These are phyloP conservation scores for Lophius americanus DNA, from an alignment of 2,797 vertebrate species.

Conservation along the genomic window DNA sequence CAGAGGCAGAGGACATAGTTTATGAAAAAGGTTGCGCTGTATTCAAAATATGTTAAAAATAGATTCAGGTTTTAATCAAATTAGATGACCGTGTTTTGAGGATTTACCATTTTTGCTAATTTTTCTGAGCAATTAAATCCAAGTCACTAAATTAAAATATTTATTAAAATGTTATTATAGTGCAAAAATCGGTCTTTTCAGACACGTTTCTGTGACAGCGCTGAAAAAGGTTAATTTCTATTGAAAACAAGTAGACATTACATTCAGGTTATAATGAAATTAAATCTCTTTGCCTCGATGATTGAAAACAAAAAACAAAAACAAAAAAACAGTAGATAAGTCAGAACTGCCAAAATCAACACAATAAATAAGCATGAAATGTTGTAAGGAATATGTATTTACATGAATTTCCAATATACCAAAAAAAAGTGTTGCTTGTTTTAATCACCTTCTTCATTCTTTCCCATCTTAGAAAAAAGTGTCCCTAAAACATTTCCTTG, in stretches of 20 bases:
- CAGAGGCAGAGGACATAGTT: too few species aligned
- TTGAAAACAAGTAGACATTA: neutral
- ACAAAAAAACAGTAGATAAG: neutral
- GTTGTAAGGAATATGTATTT: neutral
- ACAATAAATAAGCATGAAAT: constrained; percentile 17
- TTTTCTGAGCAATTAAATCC: too few species aligned
- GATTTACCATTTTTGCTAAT: too few species aligned
- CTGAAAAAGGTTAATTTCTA: neutral
- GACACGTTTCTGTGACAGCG: too few species aligned
- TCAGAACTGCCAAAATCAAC: neutral
- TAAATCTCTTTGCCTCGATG: neutral
- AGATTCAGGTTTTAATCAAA: neutral
- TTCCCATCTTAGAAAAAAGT: too few species aligned
- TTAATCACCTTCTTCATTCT: too few species aligned
- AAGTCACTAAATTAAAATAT: too few species aligned
- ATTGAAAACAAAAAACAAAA: too few species aligned
- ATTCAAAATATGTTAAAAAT: neutral
- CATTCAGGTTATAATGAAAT: neutral
- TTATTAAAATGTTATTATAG: too few species aligned
- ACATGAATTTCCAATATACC: neutral
- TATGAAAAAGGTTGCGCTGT: neutral
- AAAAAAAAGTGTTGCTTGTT: too few species aligned
- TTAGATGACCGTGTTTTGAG: neutral
- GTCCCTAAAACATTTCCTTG: too few species aligned
- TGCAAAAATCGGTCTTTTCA: neutral